phyloP scores from a whole-genome alignment of 1,140 invertebrate genomes.

The Yoshiicerus persimilis region DNA sequence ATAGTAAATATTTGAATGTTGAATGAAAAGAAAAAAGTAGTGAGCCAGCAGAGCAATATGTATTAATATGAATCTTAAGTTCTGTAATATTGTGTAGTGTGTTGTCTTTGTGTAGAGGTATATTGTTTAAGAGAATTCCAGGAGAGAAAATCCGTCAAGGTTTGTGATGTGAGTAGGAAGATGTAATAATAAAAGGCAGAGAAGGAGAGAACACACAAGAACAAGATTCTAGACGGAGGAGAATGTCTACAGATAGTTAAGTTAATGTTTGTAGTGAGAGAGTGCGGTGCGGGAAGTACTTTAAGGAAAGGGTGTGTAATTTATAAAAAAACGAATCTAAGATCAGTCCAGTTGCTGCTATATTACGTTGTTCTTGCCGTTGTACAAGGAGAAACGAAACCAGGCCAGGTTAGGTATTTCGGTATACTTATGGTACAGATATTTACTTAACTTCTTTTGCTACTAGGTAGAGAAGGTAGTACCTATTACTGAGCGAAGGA shows the following conservation, averaged over 20 bases:
- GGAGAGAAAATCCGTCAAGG: neutral
- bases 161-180: neutral
- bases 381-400: too few relatives aligned
- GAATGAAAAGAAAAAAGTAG: neutral
- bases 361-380: too few relatives aligned
- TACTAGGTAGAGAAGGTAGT: too few relatives aligned
- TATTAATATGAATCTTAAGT: neutral
- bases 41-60: neutral
- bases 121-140: neutral
- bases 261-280: neutral
- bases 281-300: neutral
- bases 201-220: neutral
- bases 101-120: neutral
- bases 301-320: neutral
- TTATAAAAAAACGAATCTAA: neutral
- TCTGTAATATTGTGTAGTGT: neutral
- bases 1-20: neutral
- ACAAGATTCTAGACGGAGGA: neutral
- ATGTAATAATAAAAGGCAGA: neutral
- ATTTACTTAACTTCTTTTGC: too few relatives aligned
- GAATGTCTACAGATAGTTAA: neutral
- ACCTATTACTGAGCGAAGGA: too few relatives aligned
- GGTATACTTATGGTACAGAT: neutral
- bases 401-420: too few relatives aligned
- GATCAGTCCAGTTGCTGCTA: neutral